Conservation (phyloP, 1,140 invertebrate species). For the Calephelis virginiensis region DNA sequence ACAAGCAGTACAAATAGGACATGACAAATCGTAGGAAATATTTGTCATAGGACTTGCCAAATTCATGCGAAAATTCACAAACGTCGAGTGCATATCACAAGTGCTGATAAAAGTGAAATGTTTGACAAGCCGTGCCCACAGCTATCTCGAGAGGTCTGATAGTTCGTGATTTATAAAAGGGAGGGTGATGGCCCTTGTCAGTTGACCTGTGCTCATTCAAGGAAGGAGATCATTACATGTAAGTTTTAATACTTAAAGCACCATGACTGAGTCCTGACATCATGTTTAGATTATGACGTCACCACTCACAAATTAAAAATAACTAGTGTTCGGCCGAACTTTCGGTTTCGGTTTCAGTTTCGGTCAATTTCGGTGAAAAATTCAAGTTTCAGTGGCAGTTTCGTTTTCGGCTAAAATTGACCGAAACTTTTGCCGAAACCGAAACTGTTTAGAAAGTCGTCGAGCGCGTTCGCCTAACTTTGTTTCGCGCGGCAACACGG, state of each 20-base stretch:
- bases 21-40: slow-evolving; percentile 6
- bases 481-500: too few relatives aligned
- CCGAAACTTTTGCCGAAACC: too few relatives aligned
- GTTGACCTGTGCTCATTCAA: slow-evolving; percentile 20
- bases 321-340: too few relatives aligned
- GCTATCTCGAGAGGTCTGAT: slow-evolving; percentile 36
- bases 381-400: too few relatives aligned
- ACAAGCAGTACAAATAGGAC: slow-evolving; percentile 3
- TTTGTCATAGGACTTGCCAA: slow-evolving; percentile 13
- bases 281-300: too few relatives aligned
- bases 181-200: slow-evolving; percentile 3
- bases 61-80: slow-evolving; percentile 35
- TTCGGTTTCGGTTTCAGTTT: too few relatives aligned
- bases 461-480: too few relatives aligned
- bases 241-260: neutral
- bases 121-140: slow-evolving; percentile 39
- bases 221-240: slow-evolving; percentile 16
- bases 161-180: slow-evolving; percentile 51
- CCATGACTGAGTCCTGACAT: too few relatives aligned
- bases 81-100: slow-evolving; percentile 25
- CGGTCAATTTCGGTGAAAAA: too few relatives aligned
- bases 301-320: too few relatives aligned
- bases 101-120: slow-evolving; percentile 35
- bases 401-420: too few relatives aligned
- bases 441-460: too few relatives aligned